Base-by-base conservation (phyloP, 1,140 invertebrate species). In the Grapholita molesta region DNA sequence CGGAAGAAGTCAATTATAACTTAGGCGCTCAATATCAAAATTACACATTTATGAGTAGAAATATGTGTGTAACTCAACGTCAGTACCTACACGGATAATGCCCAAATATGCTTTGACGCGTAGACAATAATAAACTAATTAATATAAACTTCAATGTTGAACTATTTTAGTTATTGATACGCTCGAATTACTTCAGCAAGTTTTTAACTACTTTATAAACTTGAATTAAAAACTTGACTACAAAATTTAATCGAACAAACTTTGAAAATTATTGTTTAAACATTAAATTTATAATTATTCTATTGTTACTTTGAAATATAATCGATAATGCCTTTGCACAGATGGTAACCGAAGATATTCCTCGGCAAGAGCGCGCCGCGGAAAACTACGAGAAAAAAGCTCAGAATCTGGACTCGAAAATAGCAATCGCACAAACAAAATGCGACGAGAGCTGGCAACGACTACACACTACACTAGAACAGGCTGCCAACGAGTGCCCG, bases 311-410 rank as follows among this genome's bases (percentile, higher is more conserved):
- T 18, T 7, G n/a, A 1, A 21, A 18, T 21, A 18, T 18, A 48
- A 48, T 48, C 42, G 42, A 21, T 48, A 21, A 32, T 57, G 69
- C 71, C 66, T 66, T 35, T 23, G 61, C 71, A 12, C 66, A 91
- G 89, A 83, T 89, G 72, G 83, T 84, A 65, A 84, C 71, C 4
- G 89, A 91, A 78, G 88, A 90, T 2, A 86, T 91, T 23, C 89
- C 87, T 0, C 72, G 89, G 4, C 85, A 89, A 69, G 86, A 89
- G 53, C 74, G 89, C 6, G 87, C 88, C 0, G 75, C 78, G 0
- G 87, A 89, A 67, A 85, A 66, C 38, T 88, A 85, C 28, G 66
- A 77, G n/a, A 90, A 88, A 65, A 82, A 91, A 72, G 81, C 85
- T 0, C 70, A 70, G 5, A 38, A 70, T 11, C 61, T 89, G 1